Base-by-base conservation (phyloP, 2,113 vertebrate species). In the Lycaon pictus region DNA sequence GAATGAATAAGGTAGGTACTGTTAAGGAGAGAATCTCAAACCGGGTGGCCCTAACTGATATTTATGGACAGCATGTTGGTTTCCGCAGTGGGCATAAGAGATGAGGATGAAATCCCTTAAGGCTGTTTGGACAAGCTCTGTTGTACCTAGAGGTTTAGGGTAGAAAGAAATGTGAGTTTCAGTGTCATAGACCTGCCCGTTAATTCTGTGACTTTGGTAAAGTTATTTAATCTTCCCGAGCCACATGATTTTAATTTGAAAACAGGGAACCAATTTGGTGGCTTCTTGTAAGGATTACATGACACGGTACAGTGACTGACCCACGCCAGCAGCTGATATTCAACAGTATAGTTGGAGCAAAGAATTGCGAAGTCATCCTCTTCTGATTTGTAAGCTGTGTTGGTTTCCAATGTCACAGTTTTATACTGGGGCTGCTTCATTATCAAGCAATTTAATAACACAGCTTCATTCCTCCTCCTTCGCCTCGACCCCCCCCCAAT, bases 101-200 rank as follows among this genome's bases (percentile, higher is more conserved):
- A 60, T 3, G 22, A 65, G n/a, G 1, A n/a, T 32, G 16, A 56
- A 3, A 32, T 22, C 6, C 53, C 13, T 55, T 48, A 7, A 37
- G 22, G 20, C 25, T 11, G 13, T 67, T 15, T 71, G 79, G 12
- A 53, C 4, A 7, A 81, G 23, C 22, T 32, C 11, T 56, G 12
- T 2, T 35, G 51, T 19, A n/a, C 63, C 5, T 15, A 22, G 4
- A 56, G 5, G 3, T 10, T 19, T 87, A 56, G 48, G 4, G 32
- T 35, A 53, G 0, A 4, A 84, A 56, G 4, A 76, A 48, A n/a
- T 6, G 5, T 7, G 29, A 32, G 22, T 11, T 7, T 53, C 13
- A 2, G 29, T 58, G 29, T 63, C 63, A 1, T 1, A 43, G 48
- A 51, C 8, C 11, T 69, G 53, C 6, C 12, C 6, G 13, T 19